Evolutionary conservation across 2,888 invertebrate species (phyloP).

Genomic region (Shargacucullia verbasci): DNA sequence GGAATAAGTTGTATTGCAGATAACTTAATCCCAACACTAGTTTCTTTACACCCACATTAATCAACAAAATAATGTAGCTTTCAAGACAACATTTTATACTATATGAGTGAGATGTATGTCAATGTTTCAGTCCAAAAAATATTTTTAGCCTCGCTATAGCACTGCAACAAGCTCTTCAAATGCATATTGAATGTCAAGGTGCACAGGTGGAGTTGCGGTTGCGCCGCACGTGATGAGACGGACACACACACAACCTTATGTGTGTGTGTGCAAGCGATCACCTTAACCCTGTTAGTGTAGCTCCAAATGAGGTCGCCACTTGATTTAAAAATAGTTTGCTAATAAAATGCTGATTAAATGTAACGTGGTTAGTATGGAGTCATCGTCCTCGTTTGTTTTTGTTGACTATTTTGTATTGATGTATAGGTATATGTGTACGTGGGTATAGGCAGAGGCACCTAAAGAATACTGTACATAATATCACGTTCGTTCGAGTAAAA

Average conservation of each 20-base stretch:
- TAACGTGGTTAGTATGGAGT: background rate
- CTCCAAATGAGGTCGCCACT: slow-evolving; percentile 20
- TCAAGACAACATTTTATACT: too few relatives aligned
- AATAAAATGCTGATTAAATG: background rate
- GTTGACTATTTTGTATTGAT: slow-evolving; percentile 3
- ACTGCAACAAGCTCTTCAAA: slow-evolving; percentile 6
- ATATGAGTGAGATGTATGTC: too few relatives aligned
- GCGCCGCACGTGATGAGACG: slow-evolving; percentile 39
- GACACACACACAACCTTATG: slow-evolving; percentile 2
- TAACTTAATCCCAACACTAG: too few relatives aligned
- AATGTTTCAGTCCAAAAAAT: background rate
- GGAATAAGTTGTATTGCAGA: too few relatives aligned
- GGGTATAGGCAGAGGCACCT: too few relatives aligned
- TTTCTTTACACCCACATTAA: too few relatives aligned
- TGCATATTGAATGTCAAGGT: slow-evolving; percentile 52
- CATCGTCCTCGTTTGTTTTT: slow-evolving; percentile 4
- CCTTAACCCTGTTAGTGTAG: slow-evolving; percentile 43
- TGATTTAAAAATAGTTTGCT: slow-evolving; percentile 13
- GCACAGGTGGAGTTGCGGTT: slow-evolving; percentile 51
- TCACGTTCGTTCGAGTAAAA: too few relatives aligned
- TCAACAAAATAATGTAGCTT: too few relatives aligned
- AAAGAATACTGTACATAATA: too few relatives aligned
- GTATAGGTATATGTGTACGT: too few relatives aligned
- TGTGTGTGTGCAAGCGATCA: slow-evolving; percentile 12
- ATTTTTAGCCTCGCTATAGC: background rate